These are phyloP conservation scores for Gastrophryne carolinensis DNA, from an alignment of 2,797 vertebrate species.

Conservation along the genomic window DNA sequence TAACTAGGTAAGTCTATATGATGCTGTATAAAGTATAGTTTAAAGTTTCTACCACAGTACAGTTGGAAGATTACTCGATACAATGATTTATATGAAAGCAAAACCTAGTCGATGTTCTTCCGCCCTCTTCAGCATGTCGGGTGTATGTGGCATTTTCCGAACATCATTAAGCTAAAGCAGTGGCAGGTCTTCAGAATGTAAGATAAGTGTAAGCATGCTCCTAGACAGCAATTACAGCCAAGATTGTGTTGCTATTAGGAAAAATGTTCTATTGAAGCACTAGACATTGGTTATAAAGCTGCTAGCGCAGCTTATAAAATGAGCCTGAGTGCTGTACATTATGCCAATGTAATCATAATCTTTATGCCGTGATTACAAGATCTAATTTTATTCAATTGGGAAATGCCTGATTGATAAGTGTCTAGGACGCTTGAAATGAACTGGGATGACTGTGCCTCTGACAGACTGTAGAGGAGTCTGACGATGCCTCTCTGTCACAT, in stretches of 20 bases:
- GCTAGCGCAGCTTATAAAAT: conserved; percentile 39
- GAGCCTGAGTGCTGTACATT: conserved; percentile 40
- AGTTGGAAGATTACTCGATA: no score
- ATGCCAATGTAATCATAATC: conserved; percentile 50
- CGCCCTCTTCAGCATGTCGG: not conserved
- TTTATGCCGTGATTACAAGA: conserved; percentile 43
- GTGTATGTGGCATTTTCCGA: not conserved
- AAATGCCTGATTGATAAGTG: conserved; percentile 52
- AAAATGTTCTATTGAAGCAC: conserved; percentile 37
- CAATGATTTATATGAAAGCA: no score
- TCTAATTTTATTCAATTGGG: conserved; percentile 48
- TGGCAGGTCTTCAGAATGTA: conserved; percentile 6
- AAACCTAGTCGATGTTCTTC: not conserved
- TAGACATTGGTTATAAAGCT: conserved; percentile 35
- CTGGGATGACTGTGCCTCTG: conserved; percentile 6
- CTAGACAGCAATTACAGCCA: conserved; percentile 38
- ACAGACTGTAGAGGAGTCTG: conserved; percentile 18
- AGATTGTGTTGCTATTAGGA: conserved; percentile 34
- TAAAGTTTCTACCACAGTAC: no score
- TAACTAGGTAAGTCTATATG: no score
- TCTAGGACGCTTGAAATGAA: conserved; percentile 14
- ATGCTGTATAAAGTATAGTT: no score
- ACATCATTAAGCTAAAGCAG: not conserved
- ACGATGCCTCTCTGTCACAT: not conserved
- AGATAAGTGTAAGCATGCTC: conserved; percentile 5